Evolutionary conservation across 2,113 vertebrate genomes (phyloP).

Genomic region (Neoarius graeffei): DNA sequence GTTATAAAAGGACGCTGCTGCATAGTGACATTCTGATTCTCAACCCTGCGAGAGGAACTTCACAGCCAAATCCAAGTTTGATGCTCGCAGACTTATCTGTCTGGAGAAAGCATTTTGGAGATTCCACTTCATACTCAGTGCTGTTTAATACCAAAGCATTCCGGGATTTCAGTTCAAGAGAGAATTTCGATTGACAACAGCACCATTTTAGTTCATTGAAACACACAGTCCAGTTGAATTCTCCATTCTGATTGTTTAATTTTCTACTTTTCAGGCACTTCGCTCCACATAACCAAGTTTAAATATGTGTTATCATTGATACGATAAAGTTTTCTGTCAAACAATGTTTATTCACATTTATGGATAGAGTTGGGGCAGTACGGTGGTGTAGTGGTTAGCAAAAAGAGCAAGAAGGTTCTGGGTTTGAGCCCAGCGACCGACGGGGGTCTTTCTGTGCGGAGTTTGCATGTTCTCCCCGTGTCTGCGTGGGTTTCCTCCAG

Average conservation of each 20-base stretch:
- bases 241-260: background rate
- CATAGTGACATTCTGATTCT: constrained; percentile 29
- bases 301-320: too few species aligned
- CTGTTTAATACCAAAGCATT: background rate
- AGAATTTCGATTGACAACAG: background rate
- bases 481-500: too few species aligned
- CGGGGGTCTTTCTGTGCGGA: too few species aligned
- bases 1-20: constrained; percentile 29
- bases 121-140: background rate
- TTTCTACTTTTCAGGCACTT: background rate
- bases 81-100: background rate
- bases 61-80: background rate
- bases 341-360: too few species aligned
- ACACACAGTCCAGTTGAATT: background rate
- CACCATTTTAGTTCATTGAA: background rate
- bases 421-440: too few species aligned
- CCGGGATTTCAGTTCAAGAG: background rate
- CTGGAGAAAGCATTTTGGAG: background rate
- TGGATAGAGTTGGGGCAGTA: too few species aligned
- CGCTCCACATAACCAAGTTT: too few species aligned
- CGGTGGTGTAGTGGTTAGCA: too few species aligned
- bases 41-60: background rate
- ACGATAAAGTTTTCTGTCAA: background rate
- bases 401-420: too few species aligned
- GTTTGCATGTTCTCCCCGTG: too few species aligned